Conservation (phyloP, 2,113 vertebrate genomes). For the Brachypodius melanocephalos region DNA sequence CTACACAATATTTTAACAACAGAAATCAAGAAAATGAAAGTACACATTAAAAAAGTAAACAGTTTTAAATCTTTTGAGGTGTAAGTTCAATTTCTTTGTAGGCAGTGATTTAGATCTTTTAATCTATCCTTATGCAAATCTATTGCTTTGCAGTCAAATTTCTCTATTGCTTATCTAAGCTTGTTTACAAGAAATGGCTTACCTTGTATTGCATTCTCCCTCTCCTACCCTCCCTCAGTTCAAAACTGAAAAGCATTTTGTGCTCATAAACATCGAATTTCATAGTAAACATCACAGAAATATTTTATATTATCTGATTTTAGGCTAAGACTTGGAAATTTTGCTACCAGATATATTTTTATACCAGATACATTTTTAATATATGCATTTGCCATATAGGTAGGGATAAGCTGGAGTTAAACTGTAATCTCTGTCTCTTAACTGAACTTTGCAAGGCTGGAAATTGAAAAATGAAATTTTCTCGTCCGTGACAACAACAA, state of each 20-base stretch:
- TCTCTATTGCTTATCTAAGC: neutral
- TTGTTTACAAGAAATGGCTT: neutral
- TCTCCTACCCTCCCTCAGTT: neutral
- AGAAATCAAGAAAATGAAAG: neutral
- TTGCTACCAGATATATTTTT: neutral
- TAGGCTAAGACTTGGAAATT: neutral
- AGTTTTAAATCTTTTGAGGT: neutral
- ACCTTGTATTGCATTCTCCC: neutral
- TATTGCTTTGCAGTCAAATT: neutral
- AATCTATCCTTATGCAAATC: neutral
- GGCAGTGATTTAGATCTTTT: neutral
- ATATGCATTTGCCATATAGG: neutral
- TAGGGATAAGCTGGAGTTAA: neutral
- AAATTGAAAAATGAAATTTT: slow-evolving; percentile 27
- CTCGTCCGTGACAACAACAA: neutral
- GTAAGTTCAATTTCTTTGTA: neutral
- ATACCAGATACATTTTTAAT: neutral
- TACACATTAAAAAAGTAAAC: neutral
- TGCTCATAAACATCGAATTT: neutral
- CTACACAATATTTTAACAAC: neutral
- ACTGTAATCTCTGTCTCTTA: neutral
- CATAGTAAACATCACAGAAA: neutral
- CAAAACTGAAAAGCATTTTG: neutral
- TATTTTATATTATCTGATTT: neutral
- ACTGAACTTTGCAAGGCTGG: neutral